Base-by-base conservation (phyloP, 2,797 vertebrate species). In the Geotria australis region DNA sequence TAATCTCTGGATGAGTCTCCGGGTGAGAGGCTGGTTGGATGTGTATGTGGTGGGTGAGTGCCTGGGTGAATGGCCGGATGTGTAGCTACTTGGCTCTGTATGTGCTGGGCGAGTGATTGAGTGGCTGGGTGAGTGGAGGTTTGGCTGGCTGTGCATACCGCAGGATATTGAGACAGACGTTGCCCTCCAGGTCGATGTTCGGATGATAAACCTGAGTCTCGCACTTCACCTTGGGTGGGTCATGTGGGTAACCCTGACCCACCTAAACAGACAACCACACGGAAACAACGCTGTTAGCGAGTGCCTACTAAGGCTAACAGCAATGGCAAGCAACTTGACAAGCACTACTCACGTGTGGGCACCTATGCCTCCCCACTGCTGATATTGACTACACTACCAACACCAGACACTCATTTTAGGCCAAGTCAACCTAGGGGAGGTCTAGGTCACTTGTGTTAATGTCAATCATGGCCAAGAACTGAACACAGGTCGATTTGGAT, bases 191-290 rank as follows among this genome's bases (percentile, higher is more conserved):
- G 73, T 94, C 85, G 65, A 93, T 94, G 76, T 94, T 93, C 64
- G 84, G 86, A 66, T 93, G 86, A 68, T 93, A 94, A 46, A 93
- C 84, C 85, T 88, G 86, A 0, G 84, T 94, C 69, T 94, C 84
- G 57, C 86, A 94, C 71, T 94, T 94, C 55, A 94, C 86, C 71
- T 91, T 91, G 1, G 86, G 86, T 7, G 83, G 85, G 67, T 94
- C 86, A 47, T 94, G 85, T 48, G 85, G 86, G 64, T 91, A 93
- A 60, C 84, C 86, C 70, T 89, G 84, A 68, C 83, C 83, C 59
- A 93, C 85, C 85, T 93, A 65, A 47, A 58, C 56, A 56, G 56
- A 60, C 51, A 46, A 57, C 61, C 56, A 65, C 56, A 62, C 8
- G 60, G 9, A 8, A 38, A 46, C 46, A 14, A 47, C 6, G 24